Evolutionary conservation across 2,113 vertebrate species (phyloP), one percentile per base, ranked within the genome.

Genomic region (Heteronetta atricapilla): DNA sequence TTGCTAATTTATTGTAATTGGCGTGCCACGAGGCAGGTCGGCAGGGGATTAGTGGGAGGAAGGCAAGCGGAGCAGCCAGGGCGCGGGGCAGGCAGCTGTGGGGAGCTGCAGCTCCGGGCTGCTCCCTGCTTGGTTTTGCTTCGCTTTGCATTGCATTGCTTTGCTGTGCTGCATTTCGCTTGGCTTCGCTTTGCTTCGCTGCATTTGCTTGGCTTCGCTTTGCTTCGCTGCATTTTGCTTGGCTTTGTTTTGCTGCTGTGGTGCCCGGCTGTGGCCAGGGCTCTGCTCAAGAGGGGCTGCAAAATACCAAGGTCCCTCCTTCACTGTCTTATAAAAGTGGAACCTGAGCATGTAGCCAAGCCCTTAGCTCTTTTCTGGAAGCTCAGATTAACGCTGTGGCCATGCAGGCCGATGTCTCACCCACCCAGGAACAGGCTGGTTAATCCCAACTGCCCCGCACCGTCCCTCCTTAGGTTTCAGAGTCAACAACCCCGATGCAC

Each of bases 261-360:
- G 33, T 29, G 55, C 21, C 40, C 31, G 19, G 28, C 25, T 17
- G 1, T 1, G 59, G 46, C 20, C 69, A 75, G 46, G 60, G 60
- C 46, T 59, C 44, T 8, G 52, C 52, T 44, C 8, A 6, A 55
- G 31, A 40, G 28, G 11, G 14, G 26, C 44, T 25, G 11, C 1
- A 2, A 69, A 42, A 10, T 1, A 10, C 8, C 4, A 0, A 5
- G 34, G 21, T 3, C 12, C 21, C 36, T 52, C 31, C 67, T 52
- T 34, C 22, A 6, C 0, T 6, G 14, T 42, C 60, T 60, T 7
- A 15, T 3, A 33, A 34, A 15, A 50, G 34, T 31, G 28, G 55
- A 86, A 8, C 5, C 0, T 11, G 33, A 58, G 21, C 59, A 2
- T 0, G 13, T 31, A 82, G 72, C 23, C 33, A 31, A 34, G 26